Evolutionary conservation across 2,113 vertebrate species (phyloP).

Genomic region (Oenanthe oenanthe): DNA sequence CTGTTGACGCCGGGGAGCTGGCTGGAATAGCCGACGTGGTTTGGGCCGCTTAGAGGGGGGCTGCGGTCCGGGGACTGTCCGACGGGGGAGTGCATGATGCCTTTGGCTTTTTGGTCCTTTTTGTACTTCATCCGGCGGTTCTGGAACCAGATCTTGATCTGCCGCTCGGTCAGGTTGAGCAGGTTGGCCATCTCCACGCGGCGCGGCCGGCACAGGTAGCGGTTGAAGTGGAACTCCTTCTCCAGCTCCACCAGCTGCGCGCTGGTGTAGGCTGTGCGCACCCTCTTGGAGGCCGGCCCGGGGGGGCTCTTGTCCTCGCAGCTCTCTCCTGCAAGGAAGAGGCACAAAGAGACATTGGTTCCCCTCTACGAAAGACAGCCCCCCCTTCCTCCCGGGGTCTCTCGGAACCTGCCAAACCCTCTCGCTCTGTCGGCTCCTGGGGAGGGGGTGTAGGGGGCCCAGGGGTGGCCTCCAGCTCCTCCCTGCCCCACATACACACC

Average conservation of each 20-base stretch:
- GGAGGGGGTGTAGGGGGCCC: not conserved
- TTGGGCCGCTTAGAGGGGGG: constrained; percentile 89
- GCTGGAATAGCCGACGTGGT: constrained; percentile 92
- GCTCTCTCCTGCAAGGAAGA: constrained; percentile 84
- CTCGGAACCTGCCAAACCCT: not conserved
- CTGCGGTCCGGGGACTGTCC: constrained; percentile 97
- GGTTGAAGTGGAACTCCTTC: constrained; percentile 98
- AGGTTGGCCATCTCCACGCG: constrained; percentile 98
- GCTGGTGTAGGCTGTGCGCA: constrained; percentile 97
- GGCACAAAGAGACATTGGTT: not conserved
- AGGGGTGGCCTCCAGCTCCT: not conserved
- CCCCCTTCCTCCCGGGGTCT: not conserved
- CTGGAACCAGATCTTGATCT: constrained; percentile 99
- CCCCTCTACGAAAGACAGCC: not conserved
- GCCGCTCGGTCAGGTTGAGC: constrained; percentile 96
- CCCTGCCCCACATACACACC: not conserved
- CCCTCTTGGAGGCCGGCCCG: constrained; percentile 93
- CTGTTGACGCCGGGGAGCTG: constrained; percentile 90
- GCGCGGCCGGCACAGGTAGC: constrained; percentile 95
- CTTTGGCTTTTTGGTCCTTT: constrained; percentile 99
- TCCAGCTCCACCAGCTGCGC: constrained; percentile 97
- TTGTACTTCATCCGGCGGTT: constrained; percentile 99
- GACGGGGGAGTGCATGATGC: constrained; percentile 95
- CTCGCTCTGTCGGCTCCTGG: not conserved
- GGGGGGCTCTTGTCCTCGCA: constrained; percentile 97